A percentile compares a stretch with the other conserved stretches of the same genome.
phyloP scores from a whole-genome alignment of 2,888 invertebrate species.

The Crossocerus cetratus region DNA sequence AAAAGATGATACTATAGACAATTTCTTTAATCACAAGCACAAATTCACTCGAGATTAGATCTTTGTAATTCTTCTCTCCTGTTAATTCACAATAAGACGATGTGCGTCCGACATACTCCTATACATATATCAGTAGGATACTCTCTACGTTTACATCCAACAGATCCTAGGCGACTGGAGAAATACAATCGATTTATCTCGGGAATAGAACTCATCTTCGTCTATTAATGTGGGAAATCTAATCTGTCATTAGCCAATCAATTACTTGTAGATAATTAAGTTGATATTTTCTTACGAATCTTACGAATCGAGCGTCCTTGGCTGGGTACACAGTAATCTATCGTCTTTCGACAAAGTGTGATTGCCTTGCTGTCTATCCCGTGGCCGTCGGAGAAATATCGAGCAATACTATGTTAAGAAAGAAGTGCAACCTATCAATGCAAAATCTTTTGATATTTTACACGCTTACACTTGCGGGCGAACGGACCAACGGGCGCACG shows the following conservation, averaged over 20 bases:
- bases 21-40: background rate
- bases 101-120: background rate
- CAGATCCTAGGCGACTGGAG: too few relatives aligned
- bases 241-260: background rate
- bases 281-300: background rate
- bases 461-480: constrained; percentile 59
- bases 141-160: too few relatives aligned
- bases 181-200: too few relatives aligned
- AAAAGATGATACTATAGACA: constrained; percentile 2
- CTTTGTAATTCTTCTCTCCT: background rate
- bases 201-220: too few relatives aligned
- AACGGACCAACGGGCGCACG: too few relatives aligned
- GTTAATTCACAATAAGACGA: background rate
- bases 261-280: background rate
- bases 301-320: background rate
- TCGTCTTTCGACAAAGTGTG: constrained; percentile 39
- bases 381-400: constrained; percentile 45
- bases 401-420: constrained; percentile 67
- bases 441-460: constrained; percentile 72
- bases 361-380: constrained; percentile 52
- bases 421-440: constrained; percentile 76
- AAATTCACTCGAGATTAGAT: too few relatives aligned
- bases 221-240: too few relatives aligned
- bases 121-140: too few relatives aligned
- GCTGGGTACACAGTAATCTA: constrained; percentile 6